Conservation (phyloP, 2,888 invertebrate species). For the Drosophila engyochracea region DNA sequence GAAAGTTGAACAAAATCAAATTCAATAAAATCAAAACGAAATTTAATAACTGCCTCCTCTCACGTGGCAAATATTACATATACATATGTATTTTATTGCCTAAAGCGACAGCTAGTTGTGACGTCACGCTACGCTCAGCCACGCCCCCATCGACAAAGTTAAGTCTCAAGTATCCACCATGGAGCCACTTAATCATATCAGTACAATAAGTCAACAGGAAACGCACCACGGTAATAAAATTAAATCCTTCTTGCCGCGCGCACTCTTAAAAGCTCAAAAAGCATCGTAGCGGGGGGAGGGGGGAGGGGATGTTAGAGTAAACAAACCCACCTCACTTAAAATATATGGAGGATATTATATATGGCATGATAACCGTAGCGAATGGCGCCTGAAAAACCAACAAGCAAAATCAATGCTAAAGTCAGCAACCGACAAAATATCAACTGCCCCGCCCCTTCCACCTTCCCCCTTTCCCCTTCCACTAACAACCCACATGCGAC, state of each 20-base stretch:
- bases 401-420: conserved; percentile 59
- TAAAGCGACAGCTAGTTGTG: conserved; percentile 18
- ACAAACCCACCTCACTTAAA: neutral
- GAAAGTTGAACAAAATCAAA: conserved; percentile 28
- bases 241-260: conserved; percentile 78
- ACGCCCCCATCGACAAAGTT: conserved; percentile 30
- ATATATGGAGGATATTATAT: neutral
- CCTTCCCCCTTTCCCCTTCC: neutral
- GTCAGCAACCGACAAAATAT: conserved; percentile 17
- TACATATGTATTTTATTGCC: neutral
- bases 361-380: conserved; percentile 33
- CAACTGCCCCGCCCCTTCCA: neutral
- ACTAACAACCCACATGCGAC: neutral
- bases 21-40: conserved; percentile 53
- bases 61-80: conserved; percentile 9
- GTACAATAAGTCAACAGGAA: conserved; percentile 75
- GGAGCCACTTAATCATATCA: conserved; percentile 77
- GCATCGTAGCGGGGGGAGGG: neutral
- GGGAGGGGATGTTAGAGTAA: neutral
- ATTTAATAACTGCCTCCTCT: conserved; percentile 41
- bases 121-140: conserved; percentile 10
- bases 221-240: conserved; percentile 72
- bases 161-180: conserved; percentile 37
- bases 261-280: conserved; percentile 17
- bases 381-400: conserved; percentile 33